These are phyloP conservation scores for Meteorus colon DNA, from an alignment of 2,888 invertebrate species.

Conservation along the genomic window DNA sequence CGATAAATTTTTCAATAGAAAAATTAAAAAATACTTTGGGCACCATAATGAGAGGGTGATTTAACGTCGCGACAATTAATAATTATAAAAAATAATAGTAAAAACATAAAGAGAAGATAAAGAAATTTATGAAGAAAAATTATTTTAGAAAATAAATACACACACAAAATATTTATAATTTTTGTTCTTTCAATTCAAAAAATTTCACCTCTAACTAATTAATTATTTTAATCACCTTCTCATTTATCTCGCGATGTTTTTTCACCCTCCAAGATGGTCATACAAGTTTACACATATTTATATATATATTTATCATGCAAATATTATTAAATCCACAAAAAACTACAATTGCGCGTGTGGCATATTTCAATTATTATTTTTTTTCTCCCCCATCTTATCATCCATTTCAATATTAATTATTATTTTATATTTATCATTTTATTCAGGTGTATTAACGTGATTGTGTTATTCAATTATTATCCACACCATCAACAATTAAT, in stretches of 20 bases:
- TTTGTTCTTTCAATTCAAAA: neutral
- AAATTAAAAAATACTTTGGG: conserved; percentile 43
- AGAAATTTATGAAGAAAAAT: neutral
- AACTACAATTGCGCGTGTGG: conserved; percentile 10
- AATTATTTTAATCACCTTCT: neutral
- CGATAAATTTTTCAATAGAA: conserved; percentile 37
- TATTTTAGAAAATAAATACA: neutral
- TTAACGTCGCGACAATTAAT: conserved; percentile 15
- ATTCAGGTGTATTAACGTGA: neutral
- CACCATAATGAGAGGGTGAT: conserved; percentile 6
- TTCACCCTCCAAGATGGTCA: neutral
- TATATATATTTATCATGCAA: conserved; percentile 5
- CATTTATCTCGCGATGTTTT: neutral
- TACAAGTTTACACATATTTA: neutral
- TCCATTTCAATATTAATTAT: neutral
- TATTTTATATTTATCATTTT: neutral
- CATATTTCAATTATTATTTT: conserved; percentile 4
- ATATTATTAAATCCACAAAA: conserved; percentile 8
- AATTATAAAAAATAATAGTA: neutral
- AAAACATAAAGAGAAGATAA: neutral
- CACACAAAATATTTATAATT: neutral
- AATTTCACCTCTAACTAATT: too few species aligned
- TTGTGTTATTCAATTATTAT: neutral
- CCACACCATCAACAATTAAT: neutral
- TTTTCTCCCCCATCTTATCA: neutral